These are phyloP conservation scores for Strongylocentrotus purpuratus DNA, from an alignment of 35 echinoderm and acorn worm genomes.

Conservation along the genomic window DNA sequence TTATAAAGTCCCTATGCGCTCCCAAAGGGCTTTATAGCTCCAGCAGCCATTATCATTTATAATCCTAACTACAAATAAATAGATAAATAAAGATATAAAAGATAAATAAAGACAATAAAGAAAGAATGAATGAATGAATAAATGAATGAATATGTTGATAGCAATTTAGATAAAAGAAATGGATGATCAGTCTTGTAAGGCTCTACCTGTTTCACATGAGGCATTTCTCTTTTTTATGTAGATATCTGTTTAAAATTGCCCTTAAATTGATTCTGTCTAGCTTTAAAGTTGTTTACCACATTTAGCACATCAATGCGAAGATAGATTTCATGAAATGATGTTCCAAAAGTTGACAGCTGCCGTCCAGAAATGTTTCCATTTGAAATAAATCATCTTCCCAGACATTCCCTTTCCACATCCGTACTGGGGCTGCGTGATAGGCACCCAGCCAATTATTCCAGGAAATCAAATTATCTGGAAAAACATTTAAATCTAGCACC, in stretches of 20 bases:
- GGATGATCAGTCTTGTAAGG: neutral
- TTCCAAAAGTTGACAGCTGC: neutral
- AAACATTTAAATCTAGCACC: neutral
- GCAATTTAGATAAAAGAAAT: neutral
- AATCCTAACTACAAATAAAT: too few relatives aligned
- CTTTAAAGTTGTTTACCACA: neutral
- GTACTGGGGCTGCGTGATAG: neutral
- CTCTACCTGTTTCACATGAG: too few relatives aligned
- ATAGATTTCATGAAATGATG: neutral
- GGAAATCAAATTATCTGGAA: slow-evolving; percentile 3
- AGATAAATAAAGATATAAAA: too few relatives aligned
- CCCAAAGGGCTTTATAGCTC: too few relatives aligned
- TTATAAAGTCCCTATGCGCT: too few relatives aligned
- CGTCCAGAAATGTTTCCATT: neutral
- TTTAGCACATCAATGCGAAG: neutral
- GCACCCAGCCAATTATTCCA: neutral
- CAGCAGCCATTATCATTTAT: too few relatives aligned
- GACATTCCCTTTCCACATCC: neutral
- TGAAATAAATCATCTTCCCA: neutral
- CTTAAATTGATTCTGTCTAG: neutral
- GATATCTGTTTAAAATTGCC: too few relatives aligned
- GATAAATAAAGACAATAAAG: too few relatives aligned
- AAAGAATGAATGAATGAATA: neutral
- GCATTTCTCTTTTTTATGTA: too few relatives aligned
- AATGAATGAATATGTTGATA: neutral